Evolutionary conservation across 2,888 invertebrate genomes (phyloP), one percentile per base, ranked within the genome.

Genomic region (Pristionchus maxplancki): DNA sequence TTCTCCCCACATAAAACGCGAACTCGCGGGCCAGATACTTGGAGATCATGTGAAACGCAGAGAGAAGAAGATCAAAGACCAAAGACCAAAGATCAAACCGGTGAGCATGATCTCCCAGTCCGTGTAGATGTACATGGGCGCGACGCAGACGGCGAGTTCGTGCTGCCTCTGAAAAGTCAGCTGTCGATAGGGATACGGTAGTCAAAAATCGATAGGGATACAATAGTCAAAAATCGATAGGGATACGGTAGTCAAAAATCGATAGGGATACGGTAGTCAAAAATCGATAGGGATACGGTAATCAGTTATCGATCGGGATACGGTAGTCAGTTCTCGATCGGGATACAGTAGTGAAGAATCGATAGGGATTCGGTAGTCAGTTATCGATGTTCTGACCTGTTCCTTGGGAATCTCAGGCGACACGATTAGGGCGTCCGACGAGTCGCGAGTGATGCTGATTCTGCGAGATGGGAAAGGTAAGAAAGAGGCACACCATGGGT

Each of bases 91-190:
- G 50, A 91, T 92, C 62, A 93, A 92, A 89, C 94, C 94, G 13
- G 93, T 92, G 24, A 94, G 85, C 89, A 94, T 90, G 58, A 94
- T 94, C 89, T 94, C 92, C 94, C 94, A 94, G 62, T 94, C 94
- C 0, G 93, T 93, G 90, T 94, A 94, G 88, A 93, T 93, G 90
- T 94, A 94, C 93, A 94, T 93, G 48, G 94, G 94, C 15, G 94
- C 94, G 88, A 94, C 91, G 89, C 94, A 94, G 5, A 94, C 93
- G 17, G 94, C 94, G 83, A 94, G 89, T 40, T 91, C 90, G 87
- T 91, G 92, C 37, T 90, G 88, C 6, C 50, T 81, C 40, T 53
- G 67, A 28, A 44, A 67, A 13, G 78, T 3, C 34, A 31, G 40
- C 13, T 8, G 15, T 31, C 67, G 67, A 17, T 17, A 11, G n/a